phyloP scores from a whole-genome alignment of 2,888 invertebrate genomes.

The Spodoptera littoralis region DNA sequence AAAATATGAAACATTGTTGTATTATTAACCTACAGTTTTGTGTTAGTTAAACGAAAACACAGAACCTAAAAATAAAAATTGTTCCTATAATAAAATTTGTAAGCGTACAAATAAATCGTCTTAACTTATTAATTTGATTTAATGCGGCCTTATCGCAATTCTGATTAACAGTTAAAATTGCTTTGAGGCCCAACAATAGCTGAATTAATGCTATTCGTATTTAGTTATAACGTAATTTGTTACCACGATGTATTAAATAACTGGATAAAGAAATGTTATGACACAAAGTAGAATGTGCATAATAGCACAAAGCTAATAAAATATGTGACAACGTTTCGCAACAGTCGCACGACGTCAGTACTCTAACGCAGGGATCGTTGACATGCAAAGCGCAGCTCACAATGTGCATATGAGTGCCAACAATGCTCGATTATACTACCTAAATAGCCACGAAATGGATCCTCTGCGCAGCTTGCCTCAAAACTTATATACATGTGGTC shows the following conservation, averaged over 20 bases:
- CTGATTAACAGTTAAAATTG: too few relatives aligned
- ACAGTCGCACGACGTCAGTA: constrained; percentile 43
- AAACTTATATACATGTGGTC: constrained; percentile 33
- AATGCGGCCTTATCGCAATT: too few relatives aligned
- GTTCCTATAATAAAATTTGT: too few relatives aligned
- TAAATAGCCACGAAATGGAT: constrained; percentile 49
- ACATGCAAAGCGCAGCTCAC: constrained; percentile 56
- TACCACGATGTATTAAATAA: constrained; percentile 2
- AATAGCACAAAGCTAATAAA: constrained; percentile 27
- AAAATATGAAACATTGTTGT: too few relatives aligned
- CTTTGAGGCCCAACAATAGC: too few relatives aligned
- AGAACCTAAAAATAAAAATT: too few relatives aligned
- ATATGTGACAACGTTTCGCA: constrained; percentile 45
- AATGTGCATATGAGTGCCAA: constrained; percentile 52
- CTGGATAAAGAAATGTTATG: neutral
- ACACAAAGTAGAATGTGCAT: neutral
- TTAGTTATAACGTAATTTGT: neutral
- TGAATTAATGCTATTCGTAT: neutral
- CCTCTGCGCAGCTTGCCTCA: constrained; percentile 31
- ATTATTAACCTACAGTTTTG: neutral
- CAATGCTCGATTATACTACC: constrained; percentile 46
- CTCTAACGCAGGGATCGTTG: constrained; percentile 57
- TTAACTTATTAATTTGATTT: too few relatives aligned
- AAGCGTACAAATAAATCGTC: too few relatives aligned
- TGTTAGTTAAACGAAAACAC: neutral